Conservation (phyloP, 2,888 invertebrate genomes). For the Oligia latruncula region DNA sequence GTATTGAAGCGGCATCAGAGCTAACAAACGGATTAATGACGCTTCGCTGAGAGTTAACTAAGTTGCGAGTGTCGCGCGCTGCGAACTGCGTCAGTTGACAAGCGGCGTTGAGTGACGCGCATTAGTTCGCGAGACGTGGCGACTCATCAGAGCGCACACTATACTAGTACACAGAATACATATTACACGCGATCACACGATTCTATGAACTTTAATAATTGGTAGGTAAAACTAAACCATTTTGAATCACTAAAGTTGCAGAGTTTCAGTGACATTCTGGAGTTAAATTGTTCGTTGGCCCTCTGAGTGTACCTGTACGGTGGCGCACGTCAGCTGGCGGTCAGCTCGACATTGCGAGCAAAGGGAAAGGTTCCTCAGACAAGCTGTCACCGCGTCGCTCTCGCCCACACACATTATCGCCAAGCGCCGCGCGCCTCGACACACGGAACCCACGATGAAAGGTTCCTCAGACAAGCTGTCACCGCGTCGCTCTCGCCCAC, state of each 20-base stretch:
- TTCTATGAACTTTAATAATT: not conserved
- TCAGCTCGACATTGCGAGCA: not conserved
- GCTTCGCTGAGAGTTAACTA: slow-evolving; percentile 29
- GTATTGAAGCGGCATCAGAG: slow-evolving; percentile 18
- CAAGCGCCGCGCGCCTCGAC: not conserved
- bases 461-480: not conserved
- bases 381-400: not conserved
- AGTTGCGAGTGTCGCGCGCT: slow-evolving; percentile 15
- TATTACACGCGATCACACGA: not conserved
- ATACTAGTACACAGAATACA: too few species aligned
- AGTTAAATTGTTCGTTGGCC: not conserved
- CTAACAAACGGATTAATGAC: slow-evolving; percentile 57
- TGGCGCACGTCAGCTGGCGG: not conserved
- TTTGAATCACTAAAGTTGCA: not conserved
- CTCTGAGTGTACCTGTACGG: not conserved
- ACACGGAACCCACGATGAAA: not conserved
- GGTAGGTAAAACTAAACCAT: not conserved
- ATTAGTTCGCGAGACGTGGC: not conserved
- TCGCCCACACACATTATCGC: too few species aligned
- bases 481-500: too few species aligned
- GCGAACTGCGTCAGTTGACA: not conserved
- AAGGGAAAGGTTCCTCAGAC: not conserved
- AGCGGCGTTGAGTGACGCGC: not conserved
- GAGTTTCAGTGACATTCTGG: too few species aligned
- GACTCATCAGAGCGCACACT: not conserved